These are phyloP conservation scores for Odontothrips loti DNA, from an alignment of 2,888 invertebrate genomes.

Conservation along the genomic window DNA sequence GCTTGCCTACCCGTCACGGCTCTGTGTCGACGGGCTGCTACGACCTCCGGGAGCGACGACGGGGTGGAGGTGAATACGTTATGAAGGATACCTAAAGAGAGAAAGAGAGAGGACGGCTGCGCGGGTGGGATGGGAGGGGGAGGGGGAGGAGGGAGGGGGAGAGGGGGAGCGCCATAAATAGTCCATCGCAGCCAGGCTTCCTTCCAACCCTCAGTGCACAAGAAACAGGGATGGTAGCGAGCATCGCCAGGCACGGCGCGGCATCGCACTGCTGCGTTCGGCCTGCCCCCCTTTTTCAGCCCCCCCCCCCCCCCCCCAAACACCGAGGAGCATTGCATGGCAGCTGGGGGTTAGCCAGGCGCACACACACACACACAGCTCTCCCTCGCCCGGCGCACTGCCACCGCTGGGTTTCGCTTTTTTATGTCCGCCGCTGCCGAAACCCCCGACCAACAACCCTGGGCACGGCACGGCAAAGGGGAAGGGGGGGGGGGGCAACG, in stretches of 20 bases:
- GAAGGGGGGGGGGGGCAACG: not conserved
- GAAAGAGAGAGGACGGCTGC: not conserved
- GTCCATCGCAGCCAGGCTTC: not conserved
- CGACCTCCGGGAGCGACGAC: not conserved
- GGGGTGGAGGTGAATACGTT: slow-evolving; percentile 8
- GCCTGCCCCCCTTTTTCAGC: too few species aligned
- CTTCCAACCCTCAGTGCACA: too few species aligned
- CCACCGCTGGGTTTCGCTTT: not conserved
- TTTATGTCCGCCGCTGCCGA: not conserved
- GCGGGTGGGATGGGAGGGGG: too few species aligned
- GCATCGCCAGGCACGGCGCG: too few species aligned
- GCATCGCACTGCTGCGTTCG: too few species aligned
- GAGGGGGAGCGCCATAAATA: not conserved
- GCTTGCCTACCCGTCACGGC: not conserved
- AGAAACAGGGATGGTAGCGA: too few species aligned
- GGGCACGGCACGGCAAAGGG: not conserved
- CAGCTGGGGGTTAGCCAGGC: not conserved
- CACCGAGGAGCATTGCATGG: not conserved
- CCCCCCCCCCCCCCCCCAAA: too few species aligned
- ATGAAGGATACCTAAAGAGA: not conserved
- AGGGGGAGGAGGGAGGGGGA: not conserved
- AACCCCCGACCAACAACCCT: too few species aligned
- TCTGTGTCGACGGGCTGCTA: not conserved
- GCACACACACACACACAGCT: too few species aligned
- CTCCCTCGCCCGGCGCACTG: too few species aligned